Conservation (phyloP, 2,797 vertebrate species). For the Rhinichthys osculus region DNA sequence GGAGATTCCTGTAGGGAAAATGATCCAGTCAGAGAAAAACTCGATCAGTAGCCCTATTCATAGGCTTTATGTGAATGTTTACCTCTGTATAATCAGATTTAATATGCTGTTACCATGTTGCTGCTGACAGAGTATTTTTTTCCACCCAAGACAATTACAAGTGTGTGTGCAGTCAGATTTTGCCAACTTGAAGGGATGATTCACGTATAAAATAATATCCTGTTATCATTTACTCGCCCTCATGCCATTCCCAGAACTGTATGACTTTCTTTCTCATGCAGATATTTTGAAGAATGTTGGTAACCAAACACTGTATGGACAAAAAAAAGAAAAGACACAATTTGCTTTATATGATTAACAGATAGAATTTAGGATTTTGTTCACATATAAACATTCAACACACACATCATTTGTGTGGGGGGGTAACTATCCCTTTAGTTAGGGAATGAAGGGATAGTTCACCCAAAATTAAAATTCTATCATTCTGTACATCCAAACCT, state of each 20-base stretch:
- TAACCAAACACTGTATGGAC: neutral
- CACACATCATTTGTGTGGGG: neutral
- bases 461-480: neutral
- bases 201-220: neutral
- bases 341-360: too few relatives aligned
- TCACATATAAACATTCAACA: neutral
- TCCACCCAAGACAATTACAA: neutral
- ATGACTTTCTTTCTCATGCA: neutral
- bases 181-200: neutral
- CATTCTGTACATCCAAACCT: neutral
- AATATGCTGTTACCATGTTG: neutral
- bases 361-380: neutral
- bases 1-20: slow-evolving; percentile 26
- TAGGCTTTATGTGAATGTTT: slow-evolving; percentile 53
- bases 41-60: slow-evolving; percentile 68
- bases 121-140: neutral
- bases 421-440: neutral
- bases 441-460: neutral
- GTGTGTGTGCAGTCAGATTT: neutral
- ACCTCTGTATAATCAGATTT: slow-evolving; percentile 45
- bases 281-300: neutral
- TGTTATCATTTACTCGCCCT: neutral
- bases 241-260: neutral
- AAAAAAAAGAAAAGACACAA: neutral
- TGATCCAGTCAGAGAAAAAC: slow-evolving; percentile 55